A percentile compares a stretch with the other conserved stretches of the same genome.
Conservation (phyloP, 2,113 vertebrate genomes). For the Rhipidura dahli region DNA sequence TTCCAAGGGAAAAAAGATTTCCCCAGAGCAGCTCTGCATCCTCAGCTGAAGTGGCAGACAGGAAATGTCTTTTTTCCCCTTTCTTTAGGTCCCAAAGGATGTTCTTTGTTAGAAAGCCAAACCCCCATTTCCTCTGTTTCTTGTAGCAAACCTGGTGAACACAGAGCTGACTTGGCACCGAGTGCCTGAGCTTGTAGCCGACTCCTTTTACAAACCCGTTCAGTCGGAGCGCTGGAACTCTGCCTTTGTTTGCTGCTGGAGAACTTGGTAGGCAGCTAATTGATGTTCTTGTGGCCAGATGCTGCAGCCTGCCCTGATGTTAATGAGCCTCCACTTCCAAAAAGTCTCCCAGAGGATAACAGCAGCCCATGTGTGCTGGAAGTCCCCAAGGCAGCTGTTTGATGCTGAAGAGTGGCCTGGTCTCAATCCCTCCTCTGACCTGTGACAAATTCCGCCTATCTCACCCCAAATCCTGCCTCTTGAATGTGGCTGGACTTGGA, state of each 20-base stretch:
- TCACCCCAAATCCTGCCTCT: background rate
- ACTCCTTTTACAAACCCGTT: background rate
- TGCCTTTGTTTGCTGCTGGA: constrained; percentile 22
- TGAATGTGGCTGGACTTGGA: too few species aligned
- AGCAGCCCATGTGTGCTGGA: background rate
- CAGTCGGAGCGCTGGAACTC: background rate
- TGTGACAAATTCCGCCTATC: background rate
- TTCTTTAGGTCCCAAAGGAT: constrained; percentile 25
- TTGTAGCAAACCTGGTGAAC: constrained; percentile 39
- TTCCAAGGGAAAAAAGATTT: background rate
- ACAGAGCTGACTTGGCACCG: constrained; percentile 12
- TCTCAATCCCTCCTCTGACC: background rate
- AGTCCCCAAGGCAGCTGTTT: background rate
- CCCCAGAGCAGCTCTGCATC: background rate
- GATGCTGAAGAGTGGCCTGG: background rate
- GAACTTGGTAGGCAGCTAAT: constrained; percentile 8
- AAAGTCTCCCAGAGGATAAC: background rate
- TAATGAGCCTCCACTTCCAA: background rate
- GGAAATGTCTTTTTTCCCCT: background rate
- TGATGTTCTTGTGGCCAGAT: constrained; percentile 57
- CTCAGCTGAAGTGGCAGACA: constrained; percentile 12
- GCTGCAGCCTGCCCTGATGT: background rate
- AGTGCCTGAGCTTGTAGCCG: constrained; percentile 5
- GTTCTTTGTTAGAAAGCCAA: constrained; percentile 57
- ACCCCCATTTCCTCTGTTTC: constrained; percentile 16